Conservation (phyloP, 2,888 invertebrate species). For the Dexiosoma caninum region DNA sequence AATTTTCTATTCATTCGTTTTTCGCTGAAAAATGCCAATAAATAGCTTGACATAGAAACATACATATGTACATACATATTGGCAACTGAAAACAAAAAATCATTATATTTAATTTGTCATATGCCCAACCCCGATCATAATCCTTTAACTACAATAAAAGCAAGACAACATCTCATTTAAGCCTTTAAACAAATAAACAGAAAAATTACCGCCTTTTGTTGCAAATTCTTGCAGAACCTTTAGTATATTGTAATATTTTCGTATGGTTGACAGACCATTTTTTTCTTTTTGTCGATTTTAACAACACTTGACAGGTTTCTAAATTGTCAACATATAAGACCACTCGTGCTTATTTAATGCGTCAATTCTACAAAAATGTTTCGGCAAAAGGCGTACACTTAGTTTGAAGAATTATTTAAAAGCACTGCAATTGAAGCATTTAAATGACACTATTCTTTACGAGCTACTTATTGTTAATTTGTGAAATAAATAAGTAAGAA, state of each 20-base stretch:
- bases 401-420: constrained; percentile 21
- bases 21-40: constrained; percentile 41
- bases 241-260: not conserved
- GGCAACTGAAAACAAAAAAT: not conserved
- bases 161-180: constrained; percentile 16
- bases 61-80: too few species aligned
- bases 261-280: constrained; percentile 35
- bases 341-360: constrained; percentile 18
- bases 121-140: constrained; percentile 22
- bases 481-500: not conserved
- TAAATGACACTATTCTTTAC: constrained; percentile 54
- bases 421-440: constrained; percentile 52
- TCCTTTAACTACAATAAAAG: constrained; percentile 25
- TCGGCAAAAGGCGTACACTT: not conserved
- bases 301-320: constrained; percentile 71
- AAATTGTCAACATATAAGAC: constrained; percentile 66
- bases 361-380: constrained; percentile 10
- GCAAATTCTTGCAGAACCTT: constrained; percentile 29
- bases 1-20: not conserved
- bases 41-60: constrained; percentile 51
- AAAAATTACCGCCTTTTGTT: constrained; percentile 33
- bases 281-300: constrained; percentile 62
- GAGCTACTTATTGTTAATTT: constrained; percentile 25
- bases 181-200: constrained; percentile 35
- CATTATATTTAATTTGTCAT: constrained; percentile 36